Evolutionary conservation across 2,888 invertebrate species (phyloP).

Genomic region (Sarcophaga caerulescens): DNA sequence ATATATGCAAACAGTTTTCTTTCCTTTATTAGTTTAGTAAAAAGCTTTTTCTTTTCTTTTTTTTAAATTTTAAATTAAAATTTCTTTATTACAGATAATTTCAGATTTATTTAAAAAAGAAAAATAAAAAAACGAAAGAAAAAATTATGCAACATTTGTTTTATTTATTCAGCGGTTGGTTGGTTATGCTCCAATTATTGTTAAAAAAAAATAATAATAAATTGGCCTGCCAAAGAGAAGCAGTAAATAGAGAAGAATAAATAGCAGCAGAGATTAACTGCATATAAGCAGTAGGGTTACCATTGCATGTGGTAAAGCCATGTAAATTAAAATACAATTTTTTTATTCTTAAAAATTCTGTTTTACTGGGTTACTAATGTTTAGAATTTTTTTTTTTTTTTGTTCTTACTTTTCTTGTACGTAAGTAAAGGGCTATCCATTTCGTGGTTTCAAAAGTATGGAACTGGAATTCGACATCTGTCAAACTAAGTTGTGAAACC

Average conservation of each 20-base stretch:
- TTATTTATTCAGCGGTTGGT: background rate
- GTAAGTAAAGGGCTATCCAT: no score
- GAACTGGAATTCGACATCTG: no score
- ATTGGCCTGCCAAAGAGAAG: background rate
- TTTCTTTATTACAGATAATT: background rate
- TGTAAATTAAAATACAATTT: background rate
- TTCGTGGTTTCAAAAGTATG: no score
- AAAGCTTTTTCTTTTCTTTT: no score
- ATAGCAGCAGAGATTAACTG: background rate
- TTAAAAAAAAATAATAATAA: constrained; percentile 16
- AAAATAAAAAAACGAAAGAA: background rate
- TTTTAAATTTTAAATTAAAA: background rate
- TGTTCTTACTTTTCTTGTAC: no score
- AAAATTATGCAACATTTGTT: constrained; percentile 32
- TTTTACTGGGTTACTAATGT: no score
- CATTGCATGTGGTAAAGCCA: background rate
- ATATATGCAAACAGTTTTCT: no score
- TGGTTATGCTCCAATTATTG: constrained; percentile 49
- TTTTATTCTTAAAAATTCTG: background rate
- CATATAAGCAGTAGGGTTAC: background rate
- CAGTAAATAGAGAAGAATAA: constrained; percentile 1
- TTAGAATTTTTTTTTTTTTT: no score
- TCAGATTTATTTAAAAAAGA: background rate
- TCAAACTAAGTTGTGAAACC: no score
- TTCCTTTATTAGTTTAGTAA: no score